These are phyloP conservation scores for Enteromius treurensis DNA, from an alignment of 2,797 vertebrate species.

Conservation along the genomic window DNA sequence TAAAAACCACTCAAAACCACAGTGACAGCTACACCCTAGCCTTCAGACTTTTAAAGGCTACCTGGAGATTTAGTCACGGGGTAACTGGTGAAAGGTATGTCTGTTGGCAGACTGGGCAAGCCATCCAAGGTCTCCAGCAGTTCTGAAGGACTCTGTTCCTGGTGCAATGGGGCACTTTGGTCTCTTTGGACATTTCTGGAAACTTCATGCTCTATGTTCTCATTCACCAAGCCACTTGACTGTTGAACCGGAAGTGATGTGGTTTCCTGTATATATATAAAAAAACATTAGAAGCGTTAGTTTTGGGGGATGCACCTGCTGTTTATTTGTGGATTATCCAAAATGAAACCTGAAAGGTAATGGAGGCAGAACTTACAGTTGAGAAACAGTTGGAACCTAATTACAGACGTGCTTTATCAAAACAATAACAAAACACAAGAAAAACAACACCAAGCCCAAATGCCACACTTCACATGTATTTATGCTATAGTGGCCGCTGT, in stretches of 20 bases:
- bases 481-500: no score
- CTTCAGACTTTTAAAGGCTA: conserved; percentile 49
- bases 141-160: conserved; percentile 58
- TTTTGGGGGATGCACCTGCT: not conserved
- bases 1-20: not conserved
- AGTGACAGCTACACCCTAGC: not conserved
- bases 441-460: not conserved
- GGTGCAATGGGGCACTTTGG: conserved; percentile 70
- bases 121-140: conserved; percentile 43
- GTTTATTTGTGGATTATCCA: not conserved
- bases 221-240: conserved; percentile 63
- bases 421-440: not conserved
- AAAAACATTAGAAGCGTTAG: conserved; percentile 42
- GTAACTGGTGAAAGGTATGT: conserved; percentile 69
- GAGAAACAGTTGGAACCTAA: not conserved
- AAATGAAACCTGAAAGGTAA: not conserved
- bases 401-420: not conserved
- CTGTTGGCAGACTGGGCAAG: conserved; percentile 63
- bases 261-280: conserved; percentile 67
- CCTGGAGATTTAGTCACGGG: conserved; percentile 79
- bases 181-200: conserved; percentile 78
- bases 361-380: not conserved
- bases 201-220: conserved; percentile 66
- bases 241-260: conserved; percentile 61
- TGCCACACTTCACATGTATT: no score